These are phyloP conservation scores for Yoshiicerus persimilis DNA, from an alignment of 1,140 invertebrate species.

Conservation along the genomic window DNA sequence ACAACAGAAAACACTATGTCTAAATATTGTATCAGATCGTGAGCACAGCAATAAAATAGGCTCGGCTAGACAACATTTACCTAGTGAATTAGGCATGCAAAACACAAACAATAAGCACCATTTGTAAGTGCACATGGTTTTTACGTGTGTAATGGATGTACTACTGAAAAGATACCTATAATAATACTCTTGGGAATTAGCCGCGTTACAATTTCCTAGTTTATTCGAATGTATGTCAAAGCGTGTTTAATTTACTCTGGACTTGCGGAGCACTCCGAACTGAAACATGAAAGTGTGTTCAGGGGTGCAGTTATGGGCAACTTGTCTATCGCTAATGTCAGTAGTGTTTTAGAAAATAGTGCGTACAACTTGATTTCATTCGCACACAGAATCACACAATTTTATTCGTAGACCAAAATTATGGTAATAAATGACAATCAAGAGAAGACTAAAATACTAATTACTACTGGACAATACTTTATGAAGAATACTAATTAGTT, in stretches of 20 bases:
- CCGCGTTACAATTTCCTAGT: not conserved
- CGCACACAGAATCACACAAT: no score
- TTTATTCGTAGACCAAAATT: no score
- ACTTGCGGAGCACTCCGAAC: not conserved
- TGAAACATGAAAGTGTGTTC: not conserved
- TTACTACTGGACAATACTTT: no score
- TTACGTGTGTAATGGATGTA: not conserved
- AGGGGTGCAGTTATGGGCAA: no score
- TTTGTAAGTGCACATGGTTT: not conserved
- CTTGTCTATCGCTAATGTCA: no score
- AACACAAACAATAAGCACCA: not conserved
- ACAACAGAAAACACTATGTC: not conserved
- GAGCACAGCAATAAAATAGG: no score
- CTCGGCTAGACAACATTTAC: not conserved
- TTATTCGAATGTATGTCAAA: not conserved
- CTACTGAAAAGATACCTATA: not conserved
- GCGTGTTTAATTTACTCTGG: not conserved
- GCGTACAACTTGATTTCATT: no score
- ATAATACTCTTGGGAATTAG: not conserved
- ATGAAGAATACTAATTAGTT: no score
- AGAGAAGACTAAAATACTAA: no score
- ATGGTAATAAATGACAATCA: no score
- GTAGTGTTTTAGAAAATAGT: no score
- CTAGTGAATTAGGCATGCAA: not conserved
- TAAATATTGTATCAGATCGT: not conserved